Percentiles rank a stretch among this genome's conserved stretches.
Evolutionary conservation across 2,888 invertebrate genomes (phyloP).

Genomic region (Cheilosia variabilis): DNA sequence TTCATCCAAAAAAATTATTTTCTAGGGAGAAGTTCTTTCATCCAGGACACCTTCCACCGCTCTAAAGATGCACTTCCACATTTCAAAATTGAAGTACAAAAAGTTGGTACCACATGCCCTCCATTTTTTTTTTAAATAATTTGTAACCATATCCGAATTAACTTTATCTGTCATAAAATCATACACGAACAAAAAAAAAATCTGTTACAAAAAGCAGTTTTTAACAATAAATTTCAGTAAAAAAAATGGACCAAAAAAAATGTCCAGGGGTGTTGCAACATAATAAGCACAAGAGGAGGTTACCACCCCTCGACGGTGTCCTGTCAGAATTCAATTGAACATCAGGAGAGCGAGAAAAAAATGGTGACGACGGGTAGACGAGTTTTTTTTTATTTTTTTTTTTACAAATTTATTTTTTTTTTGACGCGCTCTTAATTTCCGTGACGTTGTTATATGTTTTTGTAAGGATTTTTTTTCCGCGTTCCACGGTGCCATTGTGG

Average conservation of each 20-base stretch:
- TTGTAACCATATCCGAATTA: slow-evolving; percentile 71
- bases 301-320: slow-evolving; percentile 63
- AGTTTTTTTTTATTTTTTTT: slow-evolving; percentile 46
- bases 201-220: slow-evolving; percentile 49
- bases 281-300: slow-evolving; percentile 71
- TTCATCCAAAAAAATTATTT: no score
- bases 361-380: slow-evolving; percentile 71
- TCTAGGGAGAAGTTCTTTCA: no score
- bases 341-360: slow-evolving; percentile 54
- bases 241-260: slow-evolving; percentile 51
- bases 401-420: slow-evolving; percentile 61
- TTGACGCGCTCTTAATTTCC: slow-evolving; percentile 76
- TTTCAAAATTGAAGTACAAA: background rate
- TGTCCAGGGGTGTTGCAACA: slow-evolving; percentile 64
- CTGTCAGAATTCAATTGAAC: slow-evolving; percentile 70
- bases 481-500: slow-evolving; percentile 1
- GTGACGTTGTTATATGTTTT: slow-evolving; percentile 70
- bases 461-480: slow-evolving; percentile 20
- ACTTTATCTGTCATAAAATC: slow-evolving; percentile 67
- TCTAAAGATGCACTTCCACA: no score
- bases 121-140: slow-evolving; percentile 1
- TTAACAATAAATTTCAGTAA: slow-evolving; percentile 52
- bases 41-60: no score
- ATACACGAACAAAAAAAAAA: slow-evolving; percentile 19
- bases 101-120: slow-evolving; percentile 49